Evolutionary conservation across 2,113 vertebrate genomes (phyloP).

Genomic region (Hippocampus zosterae): DNA sequence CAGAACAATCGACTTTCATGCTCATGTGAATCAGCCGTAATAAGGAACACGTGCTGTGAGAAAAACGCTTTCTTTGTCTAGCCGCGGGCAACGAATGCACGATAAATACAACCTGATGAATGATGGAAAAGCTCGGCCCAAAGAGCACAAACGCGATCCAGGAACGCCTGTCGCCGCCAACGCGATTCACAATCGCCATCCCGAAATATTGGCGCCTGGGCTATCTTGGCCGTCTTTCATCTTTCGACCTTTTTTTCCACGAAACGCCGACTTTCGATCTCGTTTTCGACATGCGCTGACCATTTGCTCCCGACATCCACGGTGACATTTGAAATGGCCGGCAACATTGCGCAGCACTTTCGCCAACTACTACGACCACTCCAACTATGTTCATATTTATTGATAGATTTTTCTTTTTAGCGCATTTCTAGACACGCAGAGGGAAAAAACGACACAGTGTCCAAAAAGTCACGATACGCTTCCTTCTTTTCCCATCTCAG

Average conservation of each 20-base stretch:
- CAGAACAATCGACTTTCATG: slow-evolving; percentile 62
- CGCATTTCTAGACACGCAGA: too few species aligned
- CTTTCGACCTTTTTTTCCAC: slow-evolving; percentile 34
- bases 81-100: slow-evolving; percentile 40
- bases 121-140: slow-evolving; percentile 37
- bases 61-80: slow-evolving; percentile 37
- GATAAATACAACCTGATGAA: slow-evolving; percentile 58
- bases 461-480: too few species aligned
- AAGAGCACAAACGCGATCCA: slow-evolving; percentile 30
- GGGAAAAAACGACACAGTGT: too few species aligned
- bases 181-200: slow-evolving; percentile 47
- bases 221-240: slow-evolving; percentile 56
- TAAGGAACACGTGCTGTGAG: slow-evolving; percentile 46
- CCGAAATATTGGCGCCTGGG: slow-evolving; percentile 44
- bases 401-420: too few species aligned
- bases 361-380: too few species aligned
- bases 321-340: neutral
- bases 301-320: slow-evolving; percentile 8
- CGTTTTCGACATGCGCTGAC: slow-evolving; percentile 36
- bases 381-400: neutral
- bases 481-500: too few species aligned
- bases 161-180: slow-evolving; percentile 24
- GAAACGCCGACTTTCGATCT: slow-evolving; percentile 44
- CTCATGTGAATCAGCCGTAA: slow-evolving; percentile 58
- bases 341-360: neutral